Base-by-base conservation (phyloP, 2,797 vertebrate genomes). In the Phalloptychus januarius region DNA sequence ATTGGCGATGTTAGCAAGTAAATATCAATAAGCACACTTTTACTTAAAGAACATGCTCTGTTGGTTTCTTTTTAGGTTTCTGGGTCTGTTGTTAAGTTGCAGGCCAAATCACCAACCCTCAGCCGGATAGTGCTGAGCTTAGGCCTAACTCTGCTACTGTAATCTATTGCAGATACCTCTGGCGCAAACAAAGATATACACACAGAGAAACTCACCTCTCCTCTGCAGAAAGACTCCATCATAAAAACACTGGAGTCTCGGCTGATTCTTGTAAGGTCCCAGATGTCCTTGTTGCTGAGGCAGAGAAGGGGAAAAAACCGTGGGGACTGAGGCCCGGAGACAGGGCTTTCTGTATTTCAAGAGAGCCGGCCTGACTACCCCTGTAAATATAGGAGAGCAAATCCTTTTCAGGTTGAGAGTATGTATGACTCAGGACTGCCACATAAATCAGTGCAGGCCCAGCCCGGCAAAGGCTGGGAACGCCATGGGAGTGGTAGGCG, bases 401-500 rank as follows among this genome's bases (percentile, higher is more conserved):
- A 93, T 95, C 93, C 93, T 84, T 93, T 93, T 94, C 87, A 94
- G 93, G 88, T 94, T 87, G 88, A 91, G 89, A 91, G 93, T 91
- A 89, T 94, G 93, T 91, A 89, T 94, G 89, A 91, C 92, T 92
- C 79, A 3, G 93, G 91, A 92, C 93, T 93, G 92, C 90, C 84
- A 89, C 92, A 93, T 94, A 92, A 95, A 94, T 93, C 95, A 91
- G 92, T 78, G 83, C 88, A 92, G 93, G 91, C 94, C 94, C 88
- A 90, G 92, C 90, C 93, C 90, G 90, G 92, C 93, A 89, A 89
- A 91, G 94, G 85, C 93, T 92, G 93, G 92, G 91, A 93, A 90
- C 89, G 74, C 90, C 93, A 95, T 95, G 95, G 95, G 95, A 96
- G 95, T 92, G 92, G 95, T 93, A 93, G 94, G 93, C 94, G 87